These are phyloP conservation scores for Prionailurus bengalensis DNA, from an alignment of 2,113 vertebrate genomes.

Conservation along the genomic window DNA sequence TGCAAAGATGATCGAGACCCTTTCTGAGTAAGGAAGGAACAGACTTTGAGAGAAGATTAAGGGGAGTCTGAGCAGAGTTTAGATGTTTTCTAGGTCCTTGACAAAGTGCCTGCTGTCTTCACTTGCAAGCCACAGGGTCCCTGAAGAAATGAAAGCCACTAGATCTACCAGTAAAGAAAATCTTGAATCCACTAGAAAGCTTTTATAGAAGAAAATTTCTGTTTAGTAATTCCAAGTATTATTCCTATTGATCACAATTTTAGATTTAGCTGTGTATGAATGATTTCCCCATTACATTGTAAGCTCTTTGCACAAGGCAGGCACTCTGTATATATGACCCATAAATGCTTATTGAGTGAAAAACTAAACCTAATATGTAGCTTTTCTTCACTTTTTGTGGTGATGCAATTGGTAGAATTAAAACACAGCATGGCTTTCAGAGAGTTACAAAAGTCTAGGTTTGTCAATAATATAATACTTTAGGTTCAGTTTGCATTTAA, in stretches of 20 bases:
- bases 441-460: neutral
- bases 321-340: neutral
- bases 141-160: neutral
- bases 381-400: neutral
- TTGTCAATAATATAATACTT: neutral
- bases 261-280: neutral
- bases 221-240: neutral
- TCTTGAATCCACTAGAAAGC: neutral
- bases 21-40: neutral
- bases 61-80: neutral
- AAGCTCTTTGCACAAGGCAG: neutral
- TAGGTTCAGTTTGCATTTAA: conserved; percentile 25
- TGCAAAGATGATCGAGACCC: neutral
- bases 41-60: neutral
- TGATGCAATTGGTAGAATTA: neutral
- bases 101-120: neutral
- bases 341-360: neutral
- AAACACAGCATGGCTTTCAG: neutral
- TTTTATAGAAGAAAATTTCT: neutral
- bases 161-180: neutral
- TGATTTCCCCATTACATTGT: neutral
- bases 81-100: neutral
- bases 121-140: neutral
- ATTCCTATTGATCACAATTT: neutral
- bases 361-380: neutral